Base-by-base conservation (phyloP, 2,888 invertebrate species). In the Phorcus lineatus region DNA sequence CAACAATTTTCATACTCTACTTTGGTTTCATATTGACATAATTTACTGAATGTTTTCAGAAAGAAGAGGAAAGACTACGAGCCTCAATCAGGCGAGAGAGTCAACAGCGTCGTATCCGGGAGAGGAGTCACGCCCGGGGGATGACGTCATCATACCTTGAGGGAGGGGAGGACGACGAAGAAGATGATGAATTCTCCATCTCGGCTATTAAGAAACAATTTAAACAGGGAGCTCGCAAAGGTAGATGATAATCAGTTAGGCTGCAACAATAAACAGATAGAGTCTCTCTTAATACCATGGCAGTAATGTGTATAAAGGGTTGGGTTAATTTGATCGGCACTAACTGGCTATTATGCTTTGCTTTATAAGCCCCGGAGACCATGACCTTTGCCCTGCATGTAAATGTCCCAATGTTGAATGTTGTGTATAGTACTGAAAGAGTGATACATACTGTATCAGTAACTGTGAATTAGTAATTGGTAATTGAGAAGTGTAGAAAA, bases 201-300 rank as follows among this genome's bases (percentile, higher is more conserved):
- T 96, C 96, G 80, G 98, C 98, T 62, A 98, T 99, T 92, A 99
- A 99, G 94, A 98, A 97, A 93, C 96, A 97, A 91, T 98, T 97
- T 93, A 98, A 92, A 97, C 94, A 98, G 90, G 95, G 95, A 24
- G 75, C 54, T 16, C 85, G 83, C 74, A 84, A 81, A 84, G 86
- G 88, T 74, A n/a, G 0, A 47, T 17, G 74, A 16, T n/a, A 36
- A 36, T 6, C 3, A 36, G 7, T 36, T 7, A 36, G n/a, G n/a
- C n/a, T n/a, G n/a, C n/a, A n/a, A n/a, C n/a, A n/a, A n/a, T n/a
- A n/a, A n/a, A n/a, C n/a, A n/a, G n/a, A n/a, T n/a, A n/a, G n/a
- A n/a, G n/a, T n/a, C n/a, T n/a, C n/a, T n/a, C n/a, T n/a, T n/a
- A n/a, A n/a, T n/a, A n/a, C n/a, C n/a, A n/a, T n/a, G n/a, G n/a